These are phyloP conservation scores for Gryllus bimaculatus DNA, from an alignment of 1,140 invertebrate genomes.

Conservation along the genomic window DNA sequence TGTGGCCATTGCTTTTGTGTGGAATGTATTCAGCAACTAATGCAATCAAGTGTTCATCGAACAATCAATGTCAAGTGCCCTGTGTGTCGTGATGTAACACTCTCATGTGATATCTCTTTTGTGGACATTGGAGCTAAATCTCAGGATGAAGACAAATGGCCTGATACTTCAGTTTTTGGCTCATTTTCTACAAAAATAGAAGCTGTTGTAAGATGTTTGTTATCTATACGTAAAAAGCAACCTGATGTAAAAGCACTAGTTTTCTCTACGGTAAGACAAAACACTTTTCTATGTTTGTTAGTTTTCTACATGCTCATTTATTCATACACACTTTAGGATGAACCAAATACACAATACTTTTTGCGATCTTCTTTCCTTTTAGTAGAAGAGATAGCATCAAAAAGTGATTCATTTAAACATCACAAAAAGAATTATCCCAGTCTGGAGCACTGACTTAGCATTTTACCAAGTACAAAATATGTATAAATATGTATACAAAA, in stretches of 20 bases:
- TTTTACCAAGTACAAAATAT: too few species aligned
- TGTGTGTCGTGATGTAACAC: constrained; percentile 51
- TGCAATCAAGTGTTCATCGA: constrained; percentile 19
- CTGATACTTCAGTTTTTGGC: constrained; percentile 35
- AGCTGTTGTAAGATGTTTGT: constrained; percentile 49
- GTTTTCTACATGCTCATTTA: too few species aligned
- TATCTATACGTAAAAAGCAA: constrained; percentile 45
- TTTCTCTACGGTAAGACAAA: constrained; percentile 51
- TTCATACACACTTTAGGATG: not conserved
- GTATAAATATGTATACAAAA: too few species aligned
- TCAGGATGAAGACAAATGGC: constrained; percentile 26
- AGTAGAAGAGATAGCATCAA: too few species aligned
- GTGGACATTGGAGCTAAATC: constrained; percentile 37
- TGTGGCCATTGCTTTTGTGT: constrained; percentile 62
- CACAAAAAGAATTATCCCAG: too few species aligned
- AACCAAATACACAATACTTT: not conserved
- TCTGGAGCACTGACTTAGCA: too few species aligned
- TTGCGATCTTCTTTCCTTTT: constrained; percentile 16
- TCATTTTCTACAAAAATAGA: constrained; percentile 64
- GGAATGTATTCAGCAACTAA: constrained; percentile 44
- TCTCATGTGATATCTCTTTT: constrained; percentile 46
- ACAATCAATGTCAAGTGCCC: constrained; percentile 42
- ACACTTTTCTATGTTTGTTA: too few species aligned
- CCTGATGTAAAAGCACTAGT: constrained; percentile 56
- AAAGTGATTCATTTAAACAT: too few species aligned